Percentiles rank a stretch among this genome's conserved stretches.
phyloP scores from a whole-genome alignment of 2,113 vertebrate species.

The Proterorhinus semilunaris region DNA sequence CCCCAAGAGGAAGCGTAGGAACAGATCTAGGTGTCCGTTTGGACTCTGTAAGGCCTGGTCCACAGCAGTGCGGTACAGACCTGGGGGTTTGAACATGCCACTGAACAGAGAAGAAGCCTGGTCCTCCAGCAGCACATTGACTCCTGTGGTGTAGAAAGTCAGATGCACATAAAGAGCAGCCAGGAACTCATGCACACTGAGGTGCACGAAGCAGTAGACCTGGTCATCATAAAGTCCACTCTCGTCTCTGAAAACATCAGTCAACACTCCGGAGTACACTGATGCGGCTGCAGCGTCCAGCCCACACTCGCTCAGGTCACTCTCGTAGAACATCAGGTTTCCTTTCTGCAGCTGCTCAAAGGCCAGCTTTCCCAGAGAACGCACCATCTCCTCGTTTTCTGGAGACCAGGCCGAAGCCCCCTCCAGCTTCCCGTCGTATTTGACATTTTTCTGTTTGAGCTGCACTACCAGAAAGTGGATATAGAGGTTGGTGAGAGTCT shows the following conservation, averaged over 20 bases:
- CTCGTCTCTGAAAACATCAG: slow-evolving; percentile 27
- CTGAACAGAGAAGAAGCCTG: not conserved
- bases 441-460: slow-evolving; percentile 13
- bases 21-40: slow-evolving; percentile 44
- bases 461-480: slow-evolving; percentile 29
- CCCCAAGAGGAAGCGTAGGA: slow-evolving; percentile 46
- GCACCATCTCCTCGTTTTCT: slow-evolving; percentile 14
- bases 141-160: slow-evolving; percentile 27
- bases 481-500: slow-evolving; percentile 35
- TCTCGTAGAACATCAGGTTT: slow-evolving; percentile 31
- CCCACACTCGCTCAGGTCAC: slow-evolving; percentile 8
- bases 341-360: slow-evolving; percentile 36
- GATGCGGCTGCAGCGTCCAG: slow-evolving; percentile 20
- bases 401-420: slow-evolving; percentile 21
- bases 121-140: slow-evolving; percentile 24
- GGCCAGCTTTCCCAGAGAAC: slow-evolving; percentile 31
- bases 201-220: slow-evolving; percentile 42
- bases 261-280: slow-evolving; percentile 29
- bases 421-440: slow-evolving; percentile 8
- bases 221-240: slow-evolving; percentile 18
- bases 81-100: not conserved
- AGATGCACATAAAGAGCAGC: slow-evolving; percentile 51
- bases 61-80: slow-evolving; percentile 29
- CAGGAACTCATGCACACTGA: slow-evolving; percentile 50
- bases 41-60: slow-evolving; percentile 36